Conservation (phyloP, 2,888 invertebrate species). For the Tenthredo scrophulariae region DNA sequence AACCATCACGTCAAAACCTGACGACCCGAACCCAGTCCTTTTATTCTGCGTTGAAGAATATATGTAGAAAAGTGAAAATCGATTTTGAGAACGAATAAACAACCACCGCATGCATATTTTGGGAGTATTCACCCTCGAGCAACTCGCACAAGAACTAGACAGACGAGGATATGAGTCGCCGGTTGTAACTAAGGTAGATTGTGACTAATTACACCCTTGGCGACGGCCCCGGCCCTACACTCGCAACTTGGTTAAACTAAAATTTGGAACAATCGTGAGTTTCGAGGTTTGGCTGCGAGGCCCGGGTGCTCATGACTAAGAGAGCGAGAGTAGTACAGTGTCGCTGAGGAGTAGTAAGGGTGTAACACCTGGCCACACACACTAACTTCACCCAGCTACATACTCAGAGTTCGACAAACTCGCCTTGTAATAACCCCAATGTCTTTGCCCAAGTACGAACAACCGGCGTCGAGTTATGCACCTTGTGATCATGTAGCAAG, state of each 20-base stretch:
- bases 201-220: constrained; percentile 72
- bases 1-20: not conserved
- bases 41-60: not conserved
- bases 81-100: not conserved
- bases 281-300: constrained; percentile 51
- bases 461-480: constrained; percentile 41
- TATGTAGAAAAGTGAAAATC: not conserved
- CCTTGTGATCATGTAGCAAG: constrained; percentile 31
- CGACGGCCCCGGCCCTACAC: constrained; percentile 52
- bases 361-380: constrained; percentile 38
- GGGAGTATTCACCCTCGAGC: not conserved
- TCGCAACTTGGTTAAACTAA: constrained; percentile 67
- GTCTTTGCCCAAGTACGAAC: constrained; percentile 24
- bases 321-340: not conserved
- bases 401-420: constrained; percentile 35
- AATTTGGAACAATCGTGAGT: constrained; percentile 67
- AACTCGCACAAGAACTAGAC: not conserved
- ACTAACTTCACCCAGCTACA: not conserved
- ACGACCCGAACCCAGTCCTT: not conserved
- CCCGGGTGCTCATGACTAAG: not conserved
- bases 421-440: constrained; percentile 46
- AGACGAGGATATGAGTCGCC: constrained; percentile 18
- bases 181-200: constrained; percentile 77
- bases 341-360: not conserved
- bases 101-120: not conserved